Evolutionary conservation across 2,797 vertebrate genomes (phyloP).

Genomic region (Sebastes melanostomus): DNA sequence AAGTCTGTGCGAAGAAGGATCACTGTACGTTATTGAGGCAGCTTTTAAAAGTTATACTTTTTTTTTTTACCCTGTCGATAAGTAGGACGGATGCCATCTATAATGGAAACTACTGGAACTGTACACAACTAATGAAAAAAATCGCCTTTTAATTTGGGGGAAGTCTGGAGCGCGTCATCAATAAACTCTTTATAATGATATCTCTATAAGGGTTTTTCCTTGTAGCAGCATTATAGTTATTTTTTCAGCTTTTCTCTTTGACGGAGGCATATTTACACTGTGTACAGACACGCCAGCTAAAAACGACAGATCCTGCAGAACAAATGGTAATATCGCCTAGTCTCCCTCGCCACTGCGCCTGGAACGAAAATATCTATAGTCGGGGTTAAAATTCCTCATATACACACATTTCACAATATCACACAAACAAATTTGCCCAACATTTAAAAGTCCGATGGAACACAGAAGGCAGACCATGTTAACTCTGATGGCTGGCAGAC

Average conservation of each 20-base stretch:
- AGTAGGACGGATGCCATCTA: constrained; percentile 34
- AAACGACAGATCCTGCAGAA: constrained; percentile 8
- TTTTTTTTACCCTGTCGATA: constrained; percentile 7
- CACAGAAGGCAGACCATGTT: constrained; percentile 33
- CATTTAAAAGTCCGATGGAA: constrained; percentile 29
- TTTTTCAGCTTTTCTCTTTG: background rate
- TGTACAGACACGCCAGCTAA: constrained; percentile 14
- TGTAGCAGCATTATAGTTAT: constrained; percentile 37
- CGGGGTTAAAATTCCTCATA: constrained; percentile 61
- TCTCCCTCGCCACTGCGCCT: constrained; percentile 22
- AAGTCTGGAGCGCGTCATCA: constrained; percentile 1
- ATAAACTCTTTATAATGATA: background rate
- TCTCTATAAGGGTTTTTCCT: background rate
- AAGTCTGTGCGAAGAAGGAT: background rate
- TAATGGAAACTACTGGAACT: background rate
- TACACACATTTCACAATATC: constrained; percentile 63
- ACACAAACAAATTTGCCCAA: constrained; percentile 20
- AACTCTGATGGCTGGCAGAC: background rate
- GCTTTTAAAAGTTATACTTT: background rate
- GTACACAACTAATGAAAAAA: background rate
- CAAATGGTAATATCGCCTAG: background rate
- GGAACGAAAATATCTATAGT: background rate
- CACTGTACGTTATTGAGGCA: background rate
- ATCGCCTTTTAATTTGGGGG: background rate
- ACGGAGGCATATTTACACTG: constrained; percentile 59